A percentile compares a stretch with the other conserved stretches of the same genome.
Conservation (phyloP, 2,797 vertebrate genomes). For the Leucoraja ocellata region DNA sequence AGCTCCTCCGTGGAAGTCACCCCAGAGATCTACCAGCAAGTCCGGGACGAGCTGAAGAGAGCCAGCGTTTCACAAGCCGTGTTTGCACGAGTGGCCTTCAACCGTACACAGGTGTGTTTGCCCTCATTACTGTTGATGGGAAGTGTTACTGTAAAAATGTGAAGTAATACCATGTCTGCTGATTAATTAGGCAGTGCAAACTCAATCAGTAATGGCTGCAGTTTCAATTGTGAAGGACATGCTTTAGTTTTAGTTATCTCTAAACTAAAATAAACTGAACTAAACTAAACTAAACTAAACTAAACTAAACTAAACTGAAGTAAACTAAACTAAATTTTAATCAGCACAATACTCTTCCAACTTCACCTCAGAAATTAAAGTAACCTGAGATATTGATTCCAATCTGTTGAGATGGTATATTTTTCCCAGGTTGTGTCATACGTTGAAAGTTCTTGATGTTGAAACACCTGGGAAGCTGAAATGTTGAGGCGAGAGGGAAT, state of each 20-base stretch:
- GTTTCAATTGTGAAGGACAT: not conserved
- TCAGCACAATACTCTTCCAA: not conserved
- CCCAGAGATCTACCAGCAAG: constrained; percentile 96
- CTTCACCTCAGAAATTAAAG: not conserved
- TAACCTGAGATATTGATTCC: not conserved
- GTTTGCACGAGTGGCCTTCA: constrained; percentile 95
- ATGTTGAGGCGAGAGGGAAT: not conserved
- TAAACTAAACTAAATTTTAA: not conserved
- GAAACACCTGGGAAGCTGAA: not conserved
- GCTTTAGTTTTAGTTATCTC: too few species aligned
- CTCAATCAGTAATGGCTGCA: not conserved
- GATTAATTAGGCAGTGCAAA: not conserved
- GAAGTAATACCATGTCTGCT: too few species aligned
- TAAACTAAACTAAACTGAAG: too few species aligned
- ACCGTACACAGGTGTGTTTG: constrained; percentile 82
- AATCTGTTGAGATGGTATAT: not conserved
- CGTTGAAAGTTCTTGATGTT: not conserved
- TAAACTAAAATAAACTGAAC: too few species aligned
- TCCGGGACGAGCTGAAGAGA: constrained; percentile 89
- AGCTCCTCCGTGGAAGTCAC: constrained; percentile 89
- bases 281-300: too few species aligned
- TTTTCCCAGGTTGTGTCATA: not conserved
- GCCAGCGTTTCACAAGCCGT: constrained; percentile 95
- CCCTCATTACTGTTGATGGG: constrained; percentile 34
- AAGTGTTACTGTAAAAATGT: not conserved